Evolutionary conservation across 1,140 invertebrate species (phyloP).

Genomic region (Drosophila grimshawi): DNA sequence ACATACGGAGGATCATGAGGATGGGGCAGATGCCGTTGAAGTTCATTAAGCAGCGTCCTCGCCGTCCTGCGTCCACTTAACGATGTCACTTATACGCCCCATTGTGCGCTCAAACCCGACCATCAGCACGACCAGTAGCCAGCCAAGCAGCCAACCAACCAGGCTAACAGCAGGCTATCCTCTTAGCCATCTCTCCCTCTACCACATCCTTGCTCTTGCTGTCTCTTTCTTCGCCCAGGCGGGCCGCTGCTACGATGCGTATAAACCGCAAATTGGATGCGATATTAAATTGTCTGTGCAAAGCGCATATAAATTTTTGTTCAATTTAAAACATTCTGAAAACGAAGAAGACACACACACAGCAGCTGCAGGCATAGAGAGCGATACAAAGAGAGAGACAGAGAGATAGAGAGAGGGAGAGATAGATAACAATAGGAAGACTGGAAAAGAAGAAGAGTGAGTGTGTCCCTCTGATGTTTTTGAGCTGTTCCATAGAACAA

Average conservation of each 20-base stretch:
- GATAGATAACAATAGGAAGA: background rate
- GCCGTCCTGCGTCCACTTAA: constrained; percentile 70
- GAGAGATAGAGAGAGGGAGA: constrained; percentile 3
- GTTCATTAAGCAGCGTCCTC: constrained; percentile 76
- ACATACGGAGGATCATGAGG: constrained; percentile 1
- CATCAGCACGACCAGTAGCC: constrained; percentile 17
- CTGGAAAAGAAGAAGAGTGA: constrained; percentile 8
- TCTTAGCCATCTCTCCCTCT: constrained; percentile 12
- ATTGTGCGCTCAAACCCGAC: constrained; percentile 70
- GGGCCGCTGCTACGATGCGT: constrained; percentile 73
- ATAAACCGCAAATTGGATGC: constrained; percentile 85
- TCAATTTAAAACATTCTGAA: constrained; percentile 82
- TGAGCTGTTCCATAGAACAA: constrained; percentile 48
- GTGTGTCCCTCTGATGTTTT: constrained; percentile 15
- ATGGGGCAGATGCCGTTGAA: constrained; percentile 53
- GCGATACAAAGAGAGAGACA: constrained; percentile 18
- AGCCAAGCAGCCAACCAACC: constrained; percentile 27
- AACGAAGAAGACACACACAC: constrained; percentile 47
- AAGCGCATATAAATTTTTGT: constrained; percentile 84
- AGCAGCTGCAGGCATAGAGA: constrained; percentile 7
- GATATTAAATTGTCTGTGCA: constrained; percentile 85
- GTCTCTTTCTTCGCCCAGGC: background rate
- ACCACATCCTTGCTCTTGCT: background rate
- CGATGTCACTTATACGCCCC: constrained; percentile 81
- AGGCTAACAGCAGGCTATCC: constrained; percentile 31